Base-by-base conservation (phyloP, 2,113 vertebrate species). In the Hyperopisus bebe region DNA sequence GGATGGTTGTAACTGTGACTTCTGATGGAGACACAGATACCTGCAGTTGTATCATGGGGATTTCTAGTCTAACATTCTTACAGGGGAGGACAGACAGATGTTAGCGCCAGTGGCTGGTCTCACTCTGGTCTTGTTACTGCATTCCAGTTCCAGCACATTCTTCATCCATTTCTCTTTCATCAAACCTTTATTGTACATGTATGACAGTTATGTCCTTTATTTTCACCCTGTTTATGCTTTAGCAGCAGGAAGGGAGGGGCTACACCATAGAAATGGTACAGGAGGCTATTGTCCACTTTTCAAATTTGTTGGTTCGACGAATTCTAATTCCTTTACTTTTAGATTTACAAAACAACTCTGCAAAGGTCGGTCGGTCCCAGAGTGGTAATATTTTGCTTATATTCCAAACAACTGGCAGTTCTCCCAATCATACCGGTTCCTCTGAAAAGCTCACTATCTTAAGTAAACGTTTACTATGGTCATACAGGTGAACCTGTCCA, bases 61-160 rank as follows among this genome's bases (percentile, higher is more conserved):
- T 92, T n/a, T 66, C 88, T 55, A 35, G 35, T 62, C 82, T 88
- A 90, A 85, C 70, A 86, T 80, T 86, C 87, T 88, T 90, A 89
- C 91, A 88, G 87, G 88, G 90, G 87, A 44, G 90, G 70, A 66
- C 74, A 89, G 90, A 91, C 95, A 95, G 95, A 95, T 95, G 95
- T 92, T 93, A 92, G 88, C 93, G 89, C 92, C 94, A 91, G 89
- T 47, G 88, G 93, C 87, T 92, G 92, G 85, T 94, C 92, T 90
- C 66, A 90, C 92, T 94, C 92, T 90, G 48, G 90, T 95, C 93
- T 92, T 94, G 93, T 95, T 94, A 94, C 93, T 86, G 50, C 77
- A 92, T 53, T 48, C 91, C 48, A 89, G 89, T 91, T 88, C 8
- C 87, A 88, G 21, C 94, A 95, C 94, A 94, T 95, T 94, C 92